Evolutionary conservation across 2,113 vertebrate genomes (phyloP), one percentile per base, ranked within the genome.

Genomic region (Pagrus major): DNA sequence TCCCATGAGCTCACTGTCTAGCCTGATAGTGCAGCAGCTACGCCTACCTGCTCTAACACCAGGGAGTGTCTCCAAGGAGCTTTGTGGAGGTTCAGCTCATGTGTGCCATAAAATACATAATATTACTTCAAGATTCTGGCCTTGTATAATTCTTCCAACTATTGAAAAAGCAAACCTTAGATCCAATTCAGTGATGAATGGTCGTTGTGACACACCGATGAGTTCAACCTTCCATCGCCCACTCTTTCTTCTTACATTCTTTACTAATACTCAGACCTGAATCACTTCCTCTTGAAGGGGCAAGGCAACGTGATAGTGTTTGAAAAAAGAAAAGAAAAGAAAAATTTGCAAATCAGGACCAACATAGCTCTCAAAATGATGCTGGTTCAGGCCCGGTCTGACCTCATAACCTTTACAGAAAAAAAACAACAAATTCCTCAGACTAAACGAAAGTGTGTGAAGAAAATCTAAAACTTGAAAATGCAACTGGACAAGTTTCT

Each of bases 1-100:
- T 94, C 92, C 90, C 89, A 93, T 94, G 92, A 94, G 89, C 90
- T 94, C 90, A 94, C 70, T 51, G 91, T 94, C 91, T 92, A 69
- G 89, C 89, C 88, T 84, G 85, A 86, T 75, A 63, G 63, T 21
- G 69, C 76, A 60, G 85, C 78, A 76, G 78, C 85, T 84, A 88
- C 78, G 65, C 88, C 80, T 69, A 77, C 83, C 81, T 85, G 74
- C 75, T 81, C 83, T 70, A n/a, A 73, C 82, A 56, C 59, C 25
- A 75, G 81, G 86, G 82, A 83, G 73, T 72, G 67, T 81, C 75
- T 76, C 78, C 6, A 15, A 59, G 63, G 75, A 73, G 85, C 54
- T 70, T 65, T 58, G 66, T 54, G 46, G 31, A 72, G 64, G 58
- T 74, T 81, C 39, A 76, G 59, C 58, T 31, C 11, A 3, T 66